phyloP scores from a whole-genome alignment of 2,797 vertebrate genomes.

The Hybognathus amarus region DNA sequence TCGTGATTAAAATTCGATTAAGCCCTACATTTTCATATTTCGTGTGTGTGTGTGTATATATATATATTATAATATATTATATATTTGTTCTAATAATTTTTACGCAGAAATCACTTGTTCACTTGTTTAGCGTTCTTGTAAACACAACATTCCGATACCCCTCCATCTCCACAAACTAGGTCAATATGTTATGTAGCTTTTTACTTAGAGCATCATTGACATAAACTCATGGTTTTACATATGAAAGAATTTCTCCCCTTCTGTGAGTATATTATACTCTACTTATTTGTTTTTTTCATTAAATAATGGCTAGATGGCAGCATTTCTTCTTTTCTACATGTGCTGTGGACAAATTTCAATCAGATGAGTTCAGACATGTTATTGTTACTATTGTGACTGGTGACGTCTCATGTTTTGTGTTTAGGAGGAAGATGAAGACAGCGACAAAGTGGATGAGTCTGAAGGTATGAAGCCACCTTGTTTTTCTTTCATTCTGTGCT shows the following conservation, averaged over 20 bases:
- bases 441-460: conserved; percentile 80
- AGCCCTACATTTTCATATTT: too few relatives aligned
- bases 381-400: neutral
- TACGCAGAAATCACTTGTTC: neutral
- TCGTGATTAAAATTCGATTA: too few relatives aligned
- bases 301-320: conserved; percentile 33
- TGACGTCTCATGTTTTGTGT: conserved; percentile 47
- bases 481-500: neutral
- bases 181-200: neutral
- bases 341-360: neutral
- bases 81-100: neutral
- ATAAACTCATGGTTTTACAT: neutral
- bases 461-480: conserved; percentile 74
- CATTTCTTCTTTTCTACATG: conserved; percentile 6
- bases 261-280: neutral
- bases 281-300: conserved; percentile 1
- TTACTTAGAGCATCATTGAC: neutral
- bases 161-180: too few relatives aligned
- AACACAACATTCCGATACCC: too few relatives aligned
- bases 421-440: conserved; percentile 76
- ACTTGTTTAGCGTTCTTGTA: too few relatives aligned
- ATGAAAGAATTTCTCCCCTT: neutral
- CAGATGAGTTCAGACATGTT: neutral
- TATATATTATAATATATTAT: neutral
- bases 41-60: too few relatives aligned